Evolutionary conservation across 53 echinoderm and acorn worm species (phyloP).

Genomic region (Stichopus horrens): DNA sequence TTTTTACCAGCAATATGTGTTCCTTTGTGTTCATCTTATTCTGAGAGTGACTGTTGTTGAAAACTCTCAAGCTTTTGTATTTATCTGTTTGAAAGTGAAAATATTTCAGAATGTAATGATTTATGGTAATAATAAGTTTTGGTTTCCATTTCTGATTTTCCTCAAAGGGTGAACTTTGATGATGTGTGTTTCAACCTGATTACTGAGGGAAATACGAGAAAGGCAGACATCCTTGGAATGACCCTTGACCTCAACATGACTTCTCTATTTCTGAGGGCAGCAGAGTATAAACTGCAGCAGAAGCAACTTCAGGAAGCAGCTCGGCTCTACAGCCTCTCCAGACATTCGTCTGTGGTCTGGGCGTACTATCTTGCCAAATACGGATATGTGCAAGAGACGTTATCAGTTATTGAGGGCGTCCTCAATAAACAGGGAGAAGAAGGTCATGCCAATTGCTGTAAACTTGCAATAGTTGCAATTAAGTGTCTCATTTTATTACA

Average conservation of each 20-base stretch:
- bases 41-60: too few species aligned
- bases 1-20: too few species aligned
- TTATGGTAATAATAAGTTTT: background rate
- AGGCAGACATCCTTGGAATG: constrained; percentile 91
- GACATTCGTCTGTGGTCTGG: constrained; percentile 2
- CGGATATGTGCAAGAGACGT: constrained; percentile 57
- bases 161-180: constrained; percentile 16
- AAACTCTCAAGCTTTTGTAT: background rate
- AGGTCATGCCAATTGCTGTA: constrained; percentile 60
- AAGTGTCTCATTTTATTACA: constrained; percentile 77
- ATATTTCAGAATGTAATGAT: background rate
- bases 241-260: constrained; percentile 82
- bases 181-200: constrained; percentile 14
- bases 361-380: constrained; percentile 59
- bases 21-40: too few species aligned
- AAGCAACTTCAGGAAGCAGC: constrained; percentile 74
- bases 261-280: constrained; percentile 73
- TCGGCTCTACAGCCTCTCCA: constrained; percentile 63
- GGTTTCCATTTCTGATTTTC: background rate
- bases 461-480: constrained; percentile 72
- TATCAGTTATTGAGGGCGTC: constrained; percentile 50
- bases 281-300: constrained; percentile 68
- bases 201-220: constrained; percentile 19
- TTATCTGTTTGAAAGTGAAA: background rate
- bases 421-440: constrained; percentile 66